Evolutionary conservation across 2,888 invertebrate species (phyloP).

Genomic region (Tipula unca): DNA sequence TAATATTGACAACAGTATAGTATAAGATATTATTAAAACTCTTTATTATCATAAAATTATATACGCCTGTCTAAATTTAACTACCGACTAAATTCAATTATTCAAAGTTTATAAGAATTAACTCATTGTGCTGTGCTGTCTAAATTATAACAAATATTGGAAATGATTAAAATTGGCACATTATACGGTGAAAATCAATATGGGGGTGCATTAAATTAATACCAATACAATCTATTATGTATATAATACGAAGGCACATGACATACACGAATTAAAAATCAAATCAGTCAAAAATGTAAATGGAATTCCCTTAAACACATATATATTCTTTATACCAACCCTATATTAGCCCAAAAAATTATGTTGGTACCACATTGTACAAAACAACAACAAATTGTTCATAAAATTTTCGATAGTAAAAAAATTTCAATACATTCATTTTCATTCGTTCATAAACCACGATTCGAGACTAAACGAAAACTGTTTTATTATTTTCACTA

Average conservation of each 20-base stretch:
- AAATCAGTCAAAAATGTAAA: background rate
- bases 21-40: too few relatives aligned
- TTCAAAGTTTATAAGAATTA: background rate
- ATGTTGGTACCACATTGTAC: background rate
- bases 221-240: background rate
- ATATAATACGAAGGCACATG: background rate
- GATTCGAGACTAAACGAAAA: background rate
- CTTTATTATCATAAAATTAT: too few relatives aligned
- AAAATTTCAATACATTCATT: background rate
- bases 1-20: too few relatives aligned
- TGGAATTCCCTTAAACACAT: background rate
- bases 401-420: background rate
- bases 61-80: background rate
- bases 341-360: background rate
- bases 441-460: background rate
- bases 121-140: background rate
- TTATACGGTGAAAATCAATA: background rate
- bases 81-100: background rate
- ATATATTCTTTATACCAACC: background rate
- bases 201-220: background rate
- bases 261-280: background rate
- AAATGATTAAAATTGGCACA: background rate
- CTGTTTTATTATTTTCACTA: conserved; percentile 25
- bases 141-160: background rate
- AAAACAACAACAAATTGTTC: background rate